Evolutionary conservation across 2,797 vertebrate species (phyloP), one percentile per base, ranked within the genome.

Genomic region (Catharus ustulatus): DNA sequence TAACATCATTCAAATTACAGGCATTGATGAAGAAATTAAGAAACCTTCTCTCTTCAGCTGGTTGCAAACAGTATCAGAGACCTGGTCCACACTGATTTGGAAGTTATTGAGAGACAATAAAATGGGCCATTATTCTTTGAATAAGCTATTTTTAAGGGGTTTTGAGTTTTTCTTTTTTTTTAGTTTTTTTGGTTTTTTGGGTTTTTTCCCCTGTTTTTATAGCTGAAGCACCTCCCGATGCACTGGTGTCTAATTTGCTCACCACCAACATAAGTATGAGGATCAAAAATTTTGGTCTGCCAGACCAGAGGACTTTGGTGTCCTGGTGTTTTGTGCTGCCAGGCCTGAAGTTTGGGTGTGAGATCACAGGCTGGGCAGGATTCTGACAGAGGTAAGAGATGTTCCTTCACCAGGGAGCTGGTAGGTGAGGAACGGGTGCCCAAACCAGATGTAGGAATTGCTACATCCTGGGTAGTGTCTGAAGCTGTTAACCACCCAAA

Each of bases 61-160:
- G 3, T 27, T 57, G n/a, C 5, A 69, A 81, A 9, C 20, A 62
- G 19, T 29, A 58, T 52, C 21, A 66, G 59, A 85, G 75, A 45
- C 13, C 61, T 13, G 77, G 48, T 63, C 23, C 9, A 24, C 0
- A 0, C 3, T 66, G 49, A 54, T 22, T 58, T 72, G 6, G 34
- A 78, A 68, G 43, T 57, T 63, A 36, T 5, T 26, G 22, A 64
- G 29, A 58, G 8, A 21, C 4, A 71, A 32, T 2, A 48, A 83
- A 81, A 68, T 4, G 6, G 10, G 14, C 4, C 9, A 29, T 58
- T 67, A 30, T 55, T 10, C 15, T 62, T 78, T 61, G 43, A 62
- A 63, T 36, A 67, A 72, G 13, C 5, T 9, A 1, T 20, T 64
- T 72, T 51, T 26, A 77, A 51, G 19, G 1, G 0, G 0, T 15